Base-by-base conservation (phyloP, 2,888 invertebrate species). In the Amphimallon solstitiale region DNA sequence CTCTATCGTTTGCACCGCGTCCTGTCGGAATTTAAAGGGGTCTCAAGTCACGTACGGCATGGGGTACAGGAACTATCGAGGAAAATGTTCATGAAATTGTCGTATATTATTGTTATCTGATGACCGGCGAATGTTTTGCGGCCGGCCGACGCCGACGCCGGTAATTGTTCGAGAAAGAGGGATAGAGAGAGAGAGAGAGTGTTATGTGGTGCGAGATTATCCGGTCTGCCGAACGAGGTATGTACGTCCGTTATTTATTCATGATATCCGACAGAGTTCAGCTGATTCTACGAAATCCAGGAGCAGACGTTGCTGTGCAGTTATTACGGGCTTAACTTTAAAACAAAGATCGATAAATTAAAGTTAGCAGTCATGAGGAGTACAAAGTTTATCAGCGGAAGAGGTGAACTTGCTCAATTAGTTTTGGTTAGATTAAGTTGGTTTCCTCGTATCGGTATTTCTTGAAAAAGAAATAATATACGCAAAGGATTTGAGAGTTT, bases 71-170 rank as follows among this genome's bases (percentile, higher is more conserved):
- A 45, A 19, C 17, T 45, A 45, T 45, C 45, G 15, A 45, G 45
- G 19, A 45, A 45, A 45, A 45, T 45, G 45, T 45, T 45, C 45
- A 45, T 45, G 45, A 45, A 45, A 45, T 45, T 45, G 19, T 45
- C 45, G 19, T 45, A 45, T 45, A 45, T 45, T 45, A 45, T 45
- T 45, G 45, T 17, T 45, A 45, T 19, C 45, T 45, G 45, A 45
- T 45, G 19, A 45, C 17, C 17, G 45, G 2, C 19, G 19, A 45
- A 15, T 45, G 45, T 45, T 45, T 45, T 45, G 45, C 45, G 45
- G 45, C 4, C 29, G 29, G 9, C 29, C 29, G 9, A 5, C 29
- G 9, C 6, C 29, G 29, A 7, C 45, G 19, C 17, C 45, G 7
- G 45, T 45, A 45, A 45, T 45, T 45, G 45, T 15, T 15, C 10